A percentile compares a stretch with the other conserved stretches of the same genome.
Conservation (phyloP, 2,113 vertebrate species). For the Cranoglanis bouderius region DNA sequence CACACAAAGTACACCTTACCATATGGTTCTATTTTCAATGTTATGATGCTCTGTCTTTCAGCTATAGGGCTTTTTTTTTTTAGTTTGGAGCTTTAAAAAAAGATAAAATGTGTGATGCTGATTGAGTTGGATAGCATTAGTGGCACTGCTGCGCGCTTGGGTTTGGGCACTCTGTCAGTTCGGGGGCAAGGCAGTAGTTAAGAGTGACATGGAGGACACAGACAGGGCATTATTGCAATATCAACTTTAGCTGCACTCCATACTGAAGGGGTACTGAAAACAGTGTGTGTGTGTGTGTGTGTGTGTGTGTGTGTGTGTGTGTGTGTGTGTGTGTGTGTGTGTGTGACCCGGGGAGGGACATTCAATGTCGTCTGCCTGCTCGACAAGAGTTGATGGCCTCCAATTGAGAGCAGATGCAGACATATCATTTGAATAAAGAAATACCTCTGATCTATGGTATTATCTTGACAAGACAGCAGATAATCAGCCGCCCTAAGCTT, state of each 20-base stretch:
- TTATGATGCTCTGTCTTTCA: conserved; percentile 20
- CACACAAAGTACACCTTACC: conserved; percentile 30
- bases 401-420: conserved; percentile 52
- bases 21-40: conserved; percentile 51
- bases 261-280: conserved; percentile 24
- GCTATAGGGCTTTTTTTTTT: conserved; percentile 9
- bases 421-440: conserved; percentile 61
- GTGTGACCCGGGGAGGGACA: conserved; percentile 47
- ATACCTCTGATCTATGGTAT: conserved; percentile 57
- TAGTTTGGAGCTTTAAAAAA: conserved; percentile 6
- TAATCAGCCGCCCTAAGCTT: conserved; percentile 55
- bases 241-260: conserved; percentile 59
- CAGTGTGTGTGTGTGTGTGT: conserved; percentile 35
- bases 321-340: neutral
- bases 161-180: conserved; percentile 64
- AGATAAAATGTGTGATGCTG: conserved; percentile 56
- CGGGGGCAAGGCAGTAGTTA: conserved; percentile 56
- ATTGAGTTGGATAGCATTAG: conserved; percentile 65
- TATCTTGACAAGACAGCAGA: conserved; percentile 59
- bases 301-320: conserved; percentile 27
- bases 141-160: conserved; percentile 58
- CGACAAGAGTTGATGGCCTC: conserved; percentile 55
- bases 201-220: conserved; percentile 67
- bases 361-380: conserved; percentile 50
- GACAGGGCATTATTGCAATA: conserved; percentile 62